phyloP scores from a whole-genome alignment of 2,888 invertebrate species.

The Drosophila helvetica region DNA sequence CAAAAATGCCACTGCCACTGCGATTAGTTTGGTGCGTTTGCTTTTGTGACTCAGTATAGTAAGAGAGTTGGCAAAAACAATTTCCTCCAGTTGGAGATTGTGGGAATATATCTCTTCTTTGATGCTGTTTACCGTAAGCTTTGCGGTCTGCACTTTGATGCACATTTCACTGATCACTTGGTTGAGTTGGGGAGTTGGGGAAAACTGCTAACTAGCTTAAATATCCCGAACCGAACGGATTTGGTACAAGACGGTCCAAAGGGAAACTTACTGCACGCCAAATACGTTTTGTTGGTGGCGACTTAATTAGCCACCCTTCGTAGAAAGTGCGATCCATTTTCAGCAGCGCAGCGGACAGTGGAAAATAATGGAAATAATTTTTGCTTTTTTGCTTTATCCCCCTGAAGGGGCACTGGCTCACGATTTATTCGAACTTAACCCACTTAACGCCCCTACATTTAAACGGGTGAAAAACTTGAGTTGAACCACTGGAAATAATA shows the following conservation, averaged over 20 bases:
- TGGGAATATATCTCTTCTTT: conserved; percentile 20
- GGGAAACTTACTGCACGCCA: conserved; percentile 95
- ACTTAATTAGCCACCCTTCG: conserved; percentile 98
- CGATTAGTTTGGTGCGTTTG: conserved; percentile 48
- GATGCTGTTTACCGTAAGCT: conserved; percentile 24
- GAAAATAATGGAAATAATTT: conserved; percentile 85
- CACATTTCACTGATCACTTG: conserved; percentile 27
- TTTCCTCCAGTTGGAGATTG: conserved; percentile 38
- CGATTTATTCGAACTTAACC: too few species aligned
- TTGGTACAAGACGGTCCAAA: not conserved
- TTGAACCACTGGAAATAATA: too few species aligned
- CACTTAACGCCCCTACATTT: too few species aligned
- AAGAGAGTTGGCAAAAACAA: conserved; percentile 35
- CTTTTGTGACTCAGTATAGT: conserved; percentile 66
- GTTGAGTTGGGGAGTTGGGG: conserved; percentile 8
- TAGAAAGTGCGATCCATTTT: conserved; percentile 85
- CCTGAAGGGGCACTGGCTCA: too few species aligned
- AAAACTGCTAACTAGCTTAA: conserved; percentile 5
- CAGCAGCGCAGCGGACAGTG: not conserved
- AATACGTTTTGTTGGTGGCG: conserved; percentile 95
- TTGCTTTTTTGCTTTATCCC: conserved; percentile 83
- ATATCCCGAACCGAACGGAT: not conserved
- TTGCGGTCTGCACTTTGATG: conserved; percentile 11
- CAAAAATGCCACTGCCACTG: conserved; percentile 66
- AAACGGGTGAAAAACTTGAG: too few species aligned